Evolutionary conservation across 2,113 vertebrate species (phyloP), one percentile per base, ranked within the genome.

Genomic region (Ictalurus furcatus): DNA sequence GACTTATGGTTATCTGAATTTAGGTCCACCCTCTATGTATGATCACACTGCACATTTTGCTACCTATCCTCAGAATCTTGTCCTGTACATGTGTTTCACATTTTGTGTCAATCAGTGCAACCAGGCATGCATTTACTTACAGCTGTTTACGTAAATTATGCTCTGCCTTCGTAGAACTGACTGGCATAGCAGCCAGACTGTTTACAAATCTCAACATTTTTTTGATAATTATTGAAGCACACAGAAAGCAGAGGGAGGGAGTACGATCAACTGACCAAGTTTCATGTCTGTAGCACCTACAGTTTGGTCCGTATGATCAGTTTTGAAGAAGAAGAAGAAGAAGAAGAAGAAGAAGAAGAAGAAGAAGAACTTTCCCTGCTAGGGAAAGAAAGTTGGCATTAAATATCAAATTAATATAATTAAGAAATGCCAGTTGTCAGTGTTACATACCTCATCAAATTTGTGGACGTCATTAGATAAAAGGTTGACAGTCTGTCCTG

Each of bases 381-480:
- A 21, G 12, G 28, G 6, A 5, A 48, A 69, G 12, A 54, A 34
- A 25, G 16, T 21, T 61, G 37, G 11, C 54, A 69, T 12, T 9
- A 88, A 56, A n/a, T 30, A 56, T 37, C 1, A 25, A 81, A 54
- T 84, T 28, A 56, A 71, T 25, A 83, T 54, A 25, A 80, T 71
- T 8, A 63, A 73, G 78, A 90, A 37, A 82, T 79, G 63, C 8
- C 17, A 44, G 13, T 78, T 88, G 12, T n/a, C 19, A 12, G 12
- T 44, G 5, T 25, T 16, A 85, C 78, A 34, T 90, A 98, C 98
- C 90, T 99, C 97, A 93, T 99, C 98, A 91, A 99, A 99, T 93
- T 96, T 98, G 94, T 97, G 98, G 92, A 99, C 98, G 8, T 99
- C 98, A 0, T 98, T 99, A 85, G 98, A 99, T 9, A 99, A 95